Conservation (phyloP, 2,797 vertebrate species). For the Hylomyscus alleni region DNA sequence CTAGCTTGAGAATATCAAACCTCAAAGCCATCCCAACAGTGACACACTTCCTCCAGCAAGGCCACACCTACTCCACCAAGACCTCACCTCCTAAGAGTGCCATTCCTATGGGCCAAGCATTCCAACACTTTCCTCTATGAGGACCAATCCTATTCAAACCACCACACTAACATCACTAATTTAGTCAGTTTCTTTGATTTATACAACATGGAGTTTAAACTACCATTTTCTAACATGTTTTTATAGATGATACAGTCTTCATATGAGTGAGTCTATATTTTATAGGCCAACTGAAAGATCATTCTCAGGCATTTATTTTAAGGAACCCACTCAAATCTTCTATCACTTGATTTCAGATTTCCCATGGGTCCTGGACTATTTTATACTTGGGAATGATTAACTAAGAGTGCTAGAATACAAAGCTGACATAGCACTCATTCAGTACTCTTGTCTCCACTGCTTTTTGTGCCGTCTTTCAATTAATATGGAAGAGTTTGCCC, state of each 20-base stretch:
- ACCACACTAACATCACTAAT: background rate
- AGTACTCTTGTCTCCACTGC: background rate
- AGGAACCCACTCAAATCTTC: constrained; percentile 17
- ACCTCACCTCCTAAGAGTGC: background rate
- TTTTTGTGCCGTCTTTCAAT: constrained; percentile 31
- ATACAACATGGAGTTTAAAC: background rate
- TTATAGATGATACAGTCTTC: background rate
- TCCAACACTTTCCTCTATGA: background rate
- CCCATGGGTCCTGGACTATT: background rate
- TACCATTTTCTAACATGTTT: background rate
- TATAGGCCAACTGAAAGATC: constrained; percentile 1
- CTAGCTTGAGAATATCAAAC: background rate
- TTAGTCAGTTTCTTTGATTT: constrained; percentile 38
- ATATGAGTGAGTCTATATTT: background rate
- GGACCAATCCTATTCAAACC: background rate
- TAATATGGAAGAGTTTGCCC: background rate
- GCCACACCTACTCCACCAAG: background rate
- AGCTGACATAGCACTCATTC: background rate
- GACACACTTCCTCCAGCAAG: background rate
- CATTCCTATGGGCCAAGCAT: background rate
- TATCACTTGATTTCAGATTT: constrained; percentile 53
- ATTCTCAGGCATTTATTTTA: constrained; percentile 57
- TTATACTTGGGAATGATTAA: constrained; percentile 45
- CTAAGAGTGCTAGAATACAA: background rate
- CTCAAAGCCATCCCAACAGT: background rate